These are phyloP conservation scores for Sebastes fasciatus DNA, from an alignment of 2,113 vertebrate species.

Conservation along the genomic window DNA sequence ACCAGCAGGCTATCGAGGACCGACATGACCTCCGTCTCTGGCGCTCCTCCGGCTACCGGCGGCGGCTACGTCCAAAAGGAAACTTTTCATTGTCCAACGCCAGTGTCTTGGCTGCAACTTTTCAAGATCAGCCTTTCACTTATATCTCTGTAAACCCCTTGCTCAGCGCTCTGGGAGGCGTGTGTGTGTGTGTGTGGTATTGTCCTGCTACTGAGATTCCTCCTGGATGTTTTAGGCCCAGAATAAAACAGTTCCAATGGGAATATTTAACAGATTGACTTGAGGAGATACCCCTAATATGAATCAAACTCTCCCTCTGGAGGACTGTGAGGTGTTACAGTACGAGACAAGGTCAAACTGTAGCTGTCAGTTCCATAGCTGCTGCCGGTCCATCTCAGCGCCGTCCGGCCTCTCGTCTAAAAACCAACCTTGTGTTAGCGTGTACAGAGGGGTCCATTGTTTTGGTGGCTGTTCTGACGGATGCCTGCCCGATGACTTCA, in stretches of 20 bases:
- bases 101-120: slow-evolving; percentile 37
- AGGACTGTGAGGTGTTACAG: slow-evolving; percentile 33
- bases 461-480: slow-evolving; percentile 63
- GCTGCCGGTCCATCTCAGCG: slow-evolving; percentile 38
- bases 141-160: slow-evolving; percentile 44
- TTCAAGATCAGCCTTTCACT: slow-evolving; percentile 53
- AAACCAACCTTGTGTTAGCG: slow-evolving; percentile 77
- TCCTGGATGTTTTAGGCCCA: neutral
- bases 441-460: slow-evolving; percentile 78
- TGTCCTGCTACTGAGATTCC: neutral
- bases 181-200: slow-evolving; percentile 23
- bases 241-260: neutral
- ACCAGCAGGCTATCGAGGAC: slow-evolving; percentile 68
- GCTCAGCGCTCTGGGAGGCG: slow-evolving; percentile 35
- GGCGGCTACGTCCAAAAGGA: slow-evolving; percentile 41
- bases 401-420: slow-evolving; percentile 60
- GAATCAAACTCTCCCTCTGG: slow-evolving; percentile 12
- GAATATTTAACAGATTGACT: neutral
- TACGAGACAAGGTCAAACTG: slow-evolving; percentile 52
- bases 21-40: slow-evolving; percentile 63
- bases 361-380: slow-evolving; percentile 55
- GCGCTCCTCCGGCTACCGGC: slow-evolving; percentile 31
- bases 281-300: neutral
- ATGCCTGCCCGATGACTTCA: slow-evolving; percentile 84
- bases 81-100: slow-evolving; percentile 50